phyloP scores from a whole-genome alignment of 2,113 vertebrate genomes.

The Callocephalon fimbriatum region DNA sequence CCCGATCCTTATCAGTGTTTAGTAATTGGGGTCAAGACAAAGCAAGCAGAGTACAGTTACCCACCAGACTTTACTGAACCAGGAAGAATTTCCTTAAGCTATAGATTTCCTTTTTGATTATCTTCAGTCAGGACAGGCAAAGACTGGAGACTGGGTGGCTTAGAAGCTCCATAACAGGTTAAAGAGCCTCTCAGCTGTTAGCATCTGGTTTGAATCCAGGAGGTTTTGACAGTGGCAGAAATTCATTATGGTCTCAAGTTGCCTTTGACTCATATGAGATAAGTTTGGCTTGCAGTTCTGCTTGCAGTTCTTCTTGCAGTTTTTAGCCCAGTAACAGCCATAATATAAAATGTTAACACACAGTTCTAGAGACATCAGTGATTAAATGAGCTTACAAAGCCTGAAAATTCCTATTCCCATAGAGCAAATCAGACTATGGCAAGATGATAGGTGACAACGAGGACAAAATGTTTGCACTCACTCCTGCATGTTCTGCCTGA shows the following conservation, averaged over 20 bases:
- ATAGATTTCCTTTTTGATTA: constrained; percentile 52
- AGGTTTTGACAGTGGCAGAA: constrained; percentile 27
- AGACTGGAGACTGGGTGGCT: constrained; percentile 36
- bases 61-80: constrained; percentile 14
- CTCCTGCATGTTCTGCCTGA: not conserved
- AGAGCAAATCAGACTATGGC: not conserved
- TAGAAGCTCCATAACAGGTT: not conserved
- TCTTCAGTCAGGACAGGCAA: constrained; percentile 20
- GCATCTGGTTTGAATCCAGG: constrained; percentile 67
- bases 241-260: constrained; percentile 31
- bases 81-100: constrained; percentile 60
- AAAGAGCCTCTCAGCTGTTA: constrained; percentile 44
- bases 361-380: not conserved
- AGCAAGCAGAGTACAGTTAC: constrained; percentile 35
- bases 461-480: not conserved
- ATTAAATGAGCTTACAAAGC: not conserved
- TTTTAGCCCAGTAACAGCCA: not conserved
- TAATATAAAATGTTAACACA: not conserved
- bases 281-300: not conserved
- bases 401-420: not conserved
- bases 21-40: constrained; percentile 73
- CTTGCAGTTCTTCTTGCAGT: not conserved
- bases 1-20: constrained; percentile 54
- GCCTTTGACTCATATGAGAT: not conserved
- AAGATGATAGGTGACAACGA: not conserved